Evolutionary conservation across 2,888 invertebrate genomes (phyloP).

Genomic region (Dendrolimus pini): DNA sequence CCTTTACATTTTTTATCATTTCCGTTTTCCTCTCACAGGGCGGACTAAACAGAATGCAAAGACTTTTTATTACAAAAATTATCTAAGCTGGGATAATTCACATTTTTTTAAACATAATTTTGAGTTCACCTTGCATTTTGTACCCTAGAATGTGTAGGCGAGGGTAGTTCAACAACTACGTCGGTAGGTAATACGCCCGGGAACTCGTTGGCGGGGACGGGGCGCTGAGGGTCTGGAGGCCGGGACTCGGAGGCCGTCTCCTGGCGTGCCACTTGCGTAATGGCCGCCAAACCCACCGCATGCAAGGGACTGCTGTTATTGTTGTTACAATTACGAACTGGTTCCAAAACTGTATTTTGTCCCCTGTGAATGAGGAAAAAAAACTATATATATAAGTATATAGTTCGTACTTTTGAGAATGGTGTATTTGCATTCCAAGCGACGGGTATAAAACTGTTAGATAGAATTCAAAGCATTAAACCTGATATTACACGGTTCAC

Average conservation of each 20-base stretch:
- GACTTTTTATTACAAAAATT: not conserved
- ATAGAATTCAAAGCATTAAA: no score
- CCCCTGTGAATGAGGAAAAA: conserved; percentile 25
- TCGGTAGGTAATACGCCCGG: conserved; percentile 70
- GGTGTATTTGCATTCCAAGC: no score
- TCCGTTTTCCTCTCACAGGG: conserved; percentile 44
- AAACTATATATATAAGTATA: no score
- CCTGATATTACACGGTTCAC: no score
- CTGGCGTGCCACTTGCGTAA: conserved; percentile 83
- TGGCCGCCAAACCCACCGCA: conserved; percentile 86
- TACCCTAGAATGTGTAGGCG: conserved; percentile 45
- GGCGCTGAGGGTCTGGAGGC: conserved; percentile 22
- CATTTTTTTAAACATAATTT: not conserved
- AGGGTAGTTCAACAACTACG: conserved; percentile 65
- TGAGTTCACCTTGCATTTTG: conserved; percentile 31
- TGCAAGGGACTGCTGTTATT: conserved; percentile 79
- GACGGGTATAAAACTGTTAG: no score
- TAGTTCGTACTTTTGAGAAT: no score
- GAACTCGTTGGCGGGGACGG: conserved; percentile 44
- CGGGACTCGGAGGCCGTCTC: conserved; percentile 53
- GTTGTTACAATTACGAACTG: conserved; percentile 66
- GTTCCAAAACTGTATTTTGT: conserved; percentile 55
- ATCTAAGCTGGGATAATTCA: no score
- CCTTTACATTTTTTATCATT: conserved; percentile 30
- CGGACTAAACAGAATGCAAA: conserved; percentile 31